A percentile compares a stretch with the other conserved stretches of the same genome.
phyloP scores from a whole-genome alignment of 2,888 invertebrate genomes.

The Drosophila nigritarsus region DNA sequence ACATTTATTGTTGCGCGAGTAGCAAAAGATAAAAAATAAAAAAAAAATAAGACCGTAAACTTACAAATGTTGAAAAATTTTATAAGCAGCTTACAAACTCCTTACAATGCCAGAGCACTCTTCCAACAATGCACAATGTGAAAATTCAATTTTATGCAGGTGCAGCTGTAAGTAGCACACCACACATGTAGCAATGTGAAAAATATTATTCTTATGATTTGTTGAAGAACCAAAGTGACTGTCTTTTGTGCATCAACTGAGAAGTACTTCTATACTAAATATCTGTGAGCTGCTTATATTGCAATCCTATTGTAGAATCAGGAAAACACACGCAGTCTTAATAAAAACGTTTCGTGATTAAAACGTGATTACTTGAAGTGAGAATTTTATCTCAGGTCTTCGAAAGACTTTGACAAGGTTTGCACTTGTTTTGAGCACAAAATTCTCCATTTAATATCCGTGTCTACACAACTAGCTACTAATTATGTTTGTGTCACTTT shows the following conservation, averaged over 20 bases:
- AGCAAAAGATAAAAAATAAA: conserved; percentile 18
- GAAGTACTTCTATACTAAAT: background rate
- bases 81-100: conserved; percentile 15
- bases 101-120: background rate
- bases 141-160: background rate
- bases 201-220: conserved; percentile 23
- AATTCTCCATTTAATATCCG: background rate
- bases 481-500: background rate
- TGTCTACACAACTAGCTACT: background rate
- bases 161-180: background rate
- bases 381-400: background rate
- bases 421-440: background rate
- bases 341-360: background rate
- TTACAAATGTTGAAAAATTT: background rate
- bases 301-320: background rate
- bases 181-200: background rate
- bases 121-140: background rate
- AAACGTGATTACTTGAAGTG: background rate
- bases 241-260: background rate
- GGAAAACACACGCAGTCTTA: background rate
- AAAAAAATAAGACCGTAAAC: conserved; percentile 15
- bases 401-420: background rate
- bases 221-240: background rate
- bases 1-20: conserved; percentile 53
- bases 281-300: background rate